Conservation (phyloP, 2,888 invertebrate genomes). For the Chrysomela aeneicollis region DNA sequence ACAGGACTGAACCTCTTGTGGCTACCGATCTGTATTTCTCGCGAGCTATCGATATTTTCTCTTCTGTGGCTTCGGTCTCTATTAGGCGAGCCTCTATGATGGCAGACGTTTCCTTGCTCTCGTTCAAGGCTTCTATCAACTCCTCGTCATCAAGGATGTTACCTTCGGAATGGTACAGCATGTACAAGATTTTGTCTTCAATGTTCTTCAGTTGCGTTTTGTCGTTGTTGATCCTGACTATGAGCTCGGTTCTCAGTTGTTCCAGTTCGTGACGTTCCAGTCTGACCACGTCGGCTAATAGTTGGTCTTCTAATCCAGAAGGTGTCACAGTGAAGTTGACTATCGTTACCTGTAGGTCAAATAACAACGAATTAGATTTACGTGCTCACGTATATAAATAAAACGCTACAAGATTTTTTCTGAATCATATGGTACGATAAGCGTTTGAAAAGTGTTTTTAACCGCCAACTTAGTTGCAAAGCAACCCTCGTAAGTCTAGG, state of each 20-base stretch:
- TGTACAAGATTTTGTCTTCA: constrained; percentile 88
- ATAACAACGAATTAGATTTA: too few relatives aligned
- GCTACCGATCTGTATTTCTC: constrained; percentile 88
- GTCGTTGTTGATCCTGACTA: constrained; percentile 84
- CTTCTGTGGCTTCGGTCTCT: constrained; percentile 88
- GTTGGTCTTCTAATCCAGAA: constrained; percentile 89
- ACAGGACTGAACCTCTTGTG: constrained; percentile 86
- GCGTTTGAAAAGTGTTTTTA: too few relatives aligned
- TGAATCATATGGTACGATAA: too few relatives aligned
- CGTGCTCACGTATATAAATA: too few relatives aligned
- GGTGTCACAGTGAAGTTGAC: constrained; percentile 94
- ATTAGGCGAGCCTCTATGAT: constrained; percentile 88
- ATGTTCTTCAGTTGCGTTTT: constrained; percentile 84
- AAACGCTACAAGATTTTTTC: too few relatives aligned
- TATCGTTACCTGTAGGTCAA: constrained; percentile 87
- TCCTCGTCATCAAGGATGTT: constrained; percentile 95
- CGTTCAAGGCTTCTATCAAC: constrained; percentile 88
- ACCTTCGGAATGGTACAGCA: constrained; percentile 84
- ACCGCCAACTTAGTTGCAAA: too few relatives aligned
- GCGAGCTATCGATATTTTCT: constrained; percentile 83
- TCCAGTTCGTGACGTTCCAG: constrained; percentile 90
- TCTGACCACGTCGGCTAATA: constrained; percentile 89
- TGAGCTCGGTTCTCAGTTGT: constrained; percentile 79
- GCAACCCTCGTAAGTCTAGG: too few relatives aligned
- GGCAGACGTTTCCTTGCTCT: constrained; percentile 91